Base-by-base conservation (phyloP, 2,797 vertebrate genomes). In the Galaxias olidus region DNA sequence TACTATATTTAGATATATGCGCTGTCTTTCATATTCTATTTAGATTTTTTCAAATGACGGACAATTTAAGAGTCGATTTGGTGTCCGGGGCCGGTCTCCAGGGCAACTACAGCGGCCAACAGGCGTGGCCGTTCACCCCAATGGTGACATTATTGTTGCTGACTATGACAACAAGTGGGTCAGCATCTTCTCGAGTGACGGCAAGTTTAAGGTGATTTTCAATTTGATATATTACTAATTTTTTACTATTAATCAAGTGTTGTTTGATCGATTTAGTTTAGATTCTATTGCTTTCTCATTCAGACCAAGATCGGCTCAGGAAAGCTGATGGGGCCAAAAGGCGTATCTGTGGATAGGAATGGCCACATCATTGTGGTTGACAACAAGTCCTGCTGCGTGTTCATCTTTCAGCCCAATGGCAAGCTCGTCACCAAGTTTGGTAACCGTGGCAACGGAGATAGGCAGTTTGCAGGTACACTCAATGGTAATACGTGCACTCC, bases 121-220 rank as follows among this genome's bases (percentile, higher is more conserved):
- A 0, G 98, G 98, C 2, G 96, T 99, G n/a, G 95, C 98, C 0
- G 91, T 98, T 52, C 98, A 98, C 76, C 96, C 97, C 41, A 96
- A 92, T 13, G 95, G 96, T 61, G 98, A 99, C 87, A 96, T 99
- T 73, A 97, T 99, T 81, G 95, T 98, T 14, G 98, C 98, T 0
- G 98, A 99, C 84, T 99, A 99, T 5, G 98, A 99, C 85, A 99
- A 98, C 82, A 99, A 99, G 72, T 99, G 98, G 98, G 95, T 99
- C 88, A 99, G 97, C 96, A 96, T 99, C 86, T 99, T 99, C 81
- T 97, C 96, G 45, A 91, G 91, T 3, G 96, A 99, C 61, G 98
- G 98, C 58, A 99, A 99, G 84, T 99, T 98, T 87, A 99, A 98
- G 94, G 98, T 99, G 84, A 15, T 79, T 4, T 18, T 58, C 49